Evolutionary conservation across 2,113 vertebrate genomes (phyloP).

Genomic region (Crocuta crocuta): DNA sequence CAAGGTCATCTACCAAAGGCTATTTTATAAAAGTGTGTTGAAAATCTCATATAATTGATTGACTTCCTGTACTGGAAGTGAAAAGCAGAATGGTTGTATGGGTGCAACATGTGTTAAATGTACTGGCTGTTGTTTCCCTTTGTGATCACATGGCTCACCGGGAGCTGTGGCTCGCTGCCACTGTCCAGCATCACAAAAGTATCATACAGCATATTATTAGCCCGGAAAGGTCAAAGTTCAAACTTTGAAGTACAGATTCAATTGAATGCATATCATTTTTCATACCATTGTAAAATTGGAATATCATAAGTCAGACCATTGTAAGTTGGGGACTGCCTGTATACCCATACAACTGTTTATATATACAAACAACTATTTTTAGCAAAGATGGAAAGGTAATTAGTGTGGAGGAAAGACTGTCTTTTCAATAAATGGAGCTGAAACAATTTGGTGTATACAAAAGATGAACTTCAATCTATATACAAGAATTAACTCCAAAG

Average conservation of each 20-base stretch:
- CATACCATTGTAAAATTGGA: background rate
- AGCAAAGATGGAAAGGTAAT: background rate
- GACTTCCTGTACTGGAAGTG: background rate
- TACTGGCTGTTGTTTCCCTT: background rate
- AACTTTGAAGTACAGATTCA: background rate
- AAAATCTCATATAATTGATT: background rate
- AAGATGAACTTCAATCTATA: background rate
- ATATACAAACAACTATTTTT: background rate
- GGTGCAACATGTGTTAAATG: background rate
- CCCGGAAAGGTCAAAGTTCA: background rate
- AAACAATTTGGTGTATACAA: background rate
- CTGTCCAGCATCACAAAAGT: background rate
- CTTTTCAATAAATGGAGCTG: background rate
- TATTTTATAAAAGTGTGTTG: background rate
- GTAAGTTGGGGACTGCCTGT: background rate
- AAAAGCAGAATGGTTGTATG: background rate
- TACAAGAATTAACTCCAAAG: background rate
- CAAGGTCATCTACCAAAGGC: background rate
- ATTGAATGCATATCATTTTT: background rate
- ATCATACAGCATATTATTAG: background rate
- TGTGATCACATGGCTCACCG: background rate
- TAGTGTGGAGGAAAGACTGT: background rate
- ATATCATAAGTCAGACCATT: background rate
- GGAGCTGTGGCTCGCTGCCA: no score
- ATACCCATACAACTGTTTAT: background rate